A percentile compares a stretch with the other conserved stretches of the same genome.
Evolutionary conservation across 2,797 vertebrate genomes (phyloP).

Genomic region (Poeciliopsis paucimaculata): DNA sequence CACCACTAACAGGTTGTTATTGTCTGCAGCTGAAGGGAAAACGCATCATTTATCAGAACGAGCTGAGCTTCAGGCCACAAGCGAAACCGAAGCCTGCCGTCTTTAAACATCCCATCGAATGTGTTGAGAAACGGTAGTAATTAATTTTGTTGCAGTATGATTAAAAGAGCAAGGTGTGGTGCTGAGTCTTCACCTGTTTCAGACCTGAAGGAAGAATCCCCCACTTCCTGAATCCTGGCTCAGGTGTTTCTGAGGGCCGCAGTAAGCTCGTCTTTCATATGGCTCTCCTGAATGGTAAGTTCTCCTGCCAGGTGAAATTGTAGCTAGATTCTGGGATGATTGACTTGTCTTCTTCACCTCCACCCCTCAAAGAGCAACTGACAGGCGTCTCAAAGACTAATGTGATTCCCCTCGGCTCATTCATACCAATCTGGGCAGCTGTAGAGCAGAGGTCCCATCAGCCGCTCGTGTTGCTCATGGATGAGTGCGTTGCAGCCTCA

Average conservation of each 20-base stretch:
- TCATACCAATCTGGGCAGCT: constrained; percentile 81
- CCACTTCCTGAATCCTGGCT: constrained; percentile 51
- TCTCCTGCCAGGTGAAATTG: fast-evolving
- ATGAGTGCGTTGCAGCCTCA: constrained; percentile 80
- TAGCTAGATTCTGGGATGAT: fast-evolving
- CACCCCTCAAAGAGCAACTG: constrained; percentile 70
- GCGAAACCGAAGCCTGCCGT: constrained; percentile 40
- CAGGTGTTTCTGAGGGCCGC: constrained; percentile 50
- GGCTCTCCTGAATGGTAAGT: constrained; percentile 75
- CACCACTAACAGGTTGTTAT: not conserved
- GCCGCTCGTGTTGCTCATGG: constrained; percentile 78
- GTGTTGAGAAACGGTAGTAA: constrained; percentile 65
- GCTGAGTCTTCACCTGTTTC: constrained; percentile 12
- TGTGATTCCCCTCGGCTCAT: constrained; percentile 72
- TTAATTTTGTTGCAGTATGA: not conserved
- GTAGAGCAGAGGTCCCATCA: constrained; percentile 77
- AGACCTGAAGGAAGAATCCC: constrained; percentile 65
- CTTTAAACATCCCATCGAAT: constrained; percentile 58
- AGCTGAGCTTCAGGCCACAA: constrained; percentile 67
- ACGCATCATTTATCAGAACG: constrained; percentile 55
- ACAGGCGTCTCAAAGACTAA: constrained; percentile 46
- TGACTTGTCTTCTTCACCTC: not conserved
- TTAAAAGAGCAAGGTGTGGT: not conserved
- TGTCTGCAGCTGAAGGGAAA: constrained; percentile 68
- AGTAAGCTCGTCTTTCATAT: constrained; percentile 74